These are phyloP conservation scores for Arremon aurantiirostris DNA, from an alignment of 2,797 vertebrate species.

Conservation along the genomic window DNA sequence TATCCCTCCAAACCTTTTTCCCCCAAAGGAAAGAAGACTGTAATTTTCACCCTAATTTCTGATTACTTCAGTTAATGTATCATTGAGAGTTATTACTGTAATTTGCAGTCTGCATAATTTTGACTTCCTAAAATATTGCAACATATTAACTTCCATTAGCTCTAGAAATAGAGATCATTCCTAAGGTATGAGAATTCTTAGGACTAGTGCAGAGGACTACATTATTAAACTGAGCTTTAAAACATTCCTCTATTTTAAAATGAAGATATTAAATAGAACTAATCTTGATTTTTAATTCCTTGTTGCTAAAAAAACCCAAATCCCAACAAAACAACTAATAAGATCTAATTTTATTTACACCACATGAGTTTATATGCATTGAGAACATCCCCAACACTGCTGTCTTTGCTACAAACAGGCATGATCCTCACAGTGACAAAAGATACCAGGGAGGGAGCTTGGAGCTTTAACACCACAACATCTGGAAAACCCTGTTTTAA, in stretches of 20 bases:
- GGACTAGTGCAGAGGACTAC: background rate
- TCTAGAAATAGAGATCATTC: background rate
- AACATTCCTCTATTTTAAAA: background rate
- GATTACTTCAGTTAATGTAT: background rate
- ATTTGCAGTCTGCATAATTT: background rate
- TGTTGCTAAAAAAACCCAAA: background rate
- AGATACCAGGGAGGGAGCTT: background rate
- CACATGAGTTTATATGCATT: background rate
- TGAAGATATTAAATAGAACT: background rate
- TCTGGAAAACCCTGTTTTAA: background rate
- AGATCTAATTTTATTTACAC: background rate
- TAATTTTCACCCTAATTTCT: background rate
- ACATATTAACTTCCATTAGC: background rate
- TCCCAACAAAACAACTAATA: background rate
- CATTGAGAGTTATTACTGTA: background rate
- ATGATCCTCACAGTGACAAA: background rate
- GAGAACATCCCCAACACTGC: background rate
- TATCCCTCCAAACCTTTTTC: background rate
- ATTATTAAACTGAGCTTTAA: background rate
- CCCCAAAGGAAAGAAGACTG: background rate
- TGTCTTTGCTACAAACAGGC: background rate
- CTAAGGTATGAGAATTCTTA: background rate
- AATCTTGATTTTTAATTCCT: background rate
- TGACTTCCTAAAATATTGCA: background rate
- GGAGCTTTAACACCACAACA: background rate